These are phyloP conservation scores for Sipha maydis DNA, from an alignment of 2,888 invertebrate genomes.

Conservation along the genomic window DNA sequence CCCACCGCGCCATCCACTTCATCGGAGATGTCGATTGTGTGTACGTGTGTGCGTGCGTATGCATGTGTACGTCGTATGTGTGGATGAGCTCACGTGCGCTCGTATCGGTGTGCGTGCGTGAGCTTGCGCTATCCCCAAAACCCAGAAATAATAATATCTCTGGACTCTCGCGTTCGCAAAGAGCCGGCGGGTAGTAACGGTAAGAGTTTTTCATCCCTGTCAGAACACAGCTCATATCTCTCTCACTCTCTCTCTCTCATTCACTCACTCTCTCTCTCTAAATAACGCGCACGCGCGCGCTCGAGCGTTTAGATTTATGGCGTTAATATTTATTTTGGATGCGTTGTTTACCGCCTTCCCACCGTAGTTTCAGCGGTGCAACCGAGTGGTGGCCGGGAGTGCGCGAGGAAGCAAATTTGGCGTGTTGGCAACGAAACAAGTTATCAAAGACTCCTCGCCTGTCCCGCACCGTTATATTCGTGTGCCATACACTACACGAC, in stretches of 20 bases:
- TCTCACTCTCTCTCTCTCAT: constrained; percentile 12
- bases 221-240: constrained; percentile 51
- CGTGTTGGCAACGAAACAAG: constrained; percentile 61
- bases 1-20: background rate
- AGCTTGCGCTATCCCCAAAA: constrained; percentile 13
- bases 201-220: constrained; percentile 56
- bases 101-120: background rate
- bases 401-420: constrained; percentile 42
- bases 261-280: background rate
- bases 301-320: constrained; percentile 53
- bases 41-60: background rate
- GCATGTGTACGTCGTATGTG: background rate
- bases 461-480: background rate
- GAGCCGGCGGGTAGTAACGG: background rate
- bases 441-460: constrained; percentile 40
- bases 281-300: background rate
- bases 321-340: constrained; percentile 60
- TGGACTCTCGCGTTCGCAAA: background rate
- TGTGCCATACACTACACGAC: background rate
- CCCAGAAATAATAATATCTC: constrained; percentile 55
- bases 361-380: background rate
- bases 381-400: background rate
- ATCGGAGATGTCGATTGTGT: constrained; percentile 24
- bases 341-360: constrained; percentile 48
- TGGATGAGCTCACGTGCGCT: background rate